phyloP scores from a whole-genome alignment of 2,113 vertebrate genomes.

The Notechis scutatus region DNA sequence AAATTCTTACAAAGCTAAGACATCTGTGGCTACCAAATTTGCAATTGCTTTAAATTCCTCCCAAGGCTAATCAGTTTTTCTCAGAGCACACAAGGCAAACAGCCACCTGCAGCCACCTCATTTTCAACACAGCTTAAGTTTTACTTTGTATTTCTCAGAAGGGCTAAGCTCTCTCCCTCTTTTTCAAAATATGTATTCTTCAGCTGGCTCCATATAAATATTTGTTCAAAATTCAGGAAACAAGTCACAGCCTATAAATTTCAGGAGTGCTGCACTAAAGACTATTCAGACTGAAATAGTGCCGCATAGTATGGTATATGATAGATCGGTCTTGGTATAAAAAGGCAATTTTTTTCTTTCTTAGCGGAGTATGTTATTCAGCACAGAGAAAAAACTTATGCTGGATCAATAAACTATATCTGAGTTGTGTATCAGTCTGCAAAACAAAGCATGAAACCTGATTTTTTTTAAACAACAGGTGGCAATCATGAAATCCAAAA shows the following conservation, averaged over 20 bases:
- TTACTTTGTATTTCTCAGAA: conserved; percentile 25
- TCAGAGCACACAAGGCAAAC: conserved; percentile 21
- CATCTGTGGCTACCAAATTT: not conserved
- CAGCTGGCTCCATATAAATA: not conserved
- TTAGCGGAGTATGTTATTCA: not conserved
- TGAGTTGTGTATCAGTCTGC: not conserved
- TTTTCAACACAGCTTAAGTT: conserved; percentile 21
- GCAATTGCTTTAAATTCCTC: conserved; percentile 20
- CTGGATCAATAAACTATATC: not conserved
- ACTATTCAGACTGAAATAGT: not conserved
- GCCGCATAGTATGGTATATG: not conserved
- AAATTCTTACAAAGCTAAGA: conserved; percentile 10
- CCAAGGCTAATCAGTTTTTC: conserved; percentile 32
- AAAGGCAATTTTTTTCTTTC: not conserved
- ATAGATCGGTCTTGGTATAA: not conserved
- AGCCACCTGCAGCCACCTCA: conserved; percentile 27
- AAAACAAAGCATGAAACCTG: not conserved
- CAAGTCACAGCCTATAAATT: not conserved
- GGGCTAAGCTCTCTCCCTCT: not conserved
- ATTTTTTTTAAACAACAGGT: not conserved
- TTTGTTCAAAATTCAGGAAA: not conserved
- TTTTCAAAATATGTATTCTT: not conserved
- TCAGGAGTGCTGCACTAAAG: not conserved
- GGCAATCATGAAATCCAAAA: not conserved
- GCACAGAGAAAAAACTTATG: not conserved